Percentiles rank a stretch among this genome's conserved stretches.
phyloP scores from a whole-genome alignment of 2,797 vertebrate species.

The Masticophis lateralis region DNA sequence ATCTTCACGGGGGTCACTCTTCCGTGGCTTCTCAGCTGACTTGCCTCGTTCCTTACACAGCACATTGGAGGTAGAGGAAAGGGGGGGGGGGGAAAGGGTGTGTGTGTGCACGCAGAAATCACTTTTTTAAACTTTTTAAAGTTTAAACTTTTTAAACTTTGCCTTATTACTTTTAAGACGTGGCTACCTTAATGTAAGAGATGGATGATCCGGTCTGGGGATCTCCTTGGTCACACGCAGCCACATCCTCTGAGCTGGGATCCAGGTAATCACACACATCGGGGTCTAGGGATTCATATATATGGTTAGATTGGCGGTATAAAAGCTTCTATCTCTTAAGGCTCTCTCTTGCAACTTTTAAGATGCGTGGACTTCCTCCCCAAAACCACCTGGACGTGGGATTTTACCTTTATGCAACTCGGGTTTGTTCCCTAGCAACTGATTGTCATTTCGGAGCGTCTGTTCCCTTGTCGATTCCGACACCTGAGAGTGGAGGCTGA shows the following conservation, averaged over 20 bases:
- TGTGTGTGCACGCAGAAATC: background rate
- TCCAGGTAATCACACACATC: slow-evolving; percentile 94
- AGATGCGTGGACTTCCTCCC: background rate
- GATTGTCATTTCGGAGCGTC: slow-evolving; percentile 80
- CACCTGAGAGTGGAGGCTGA: slow-evolving; percentile 97
- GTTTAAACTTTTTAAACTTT: no score
- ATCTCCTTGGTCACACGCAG: slow-evolving; percentile 84
- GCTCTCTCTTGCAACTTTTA: background rate
- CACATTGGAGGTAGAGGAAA: background rate
- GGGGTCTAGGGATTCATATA: slow-evolving; percentile 72
- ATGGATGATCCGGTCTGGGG: slow-evolving; percentile 77
- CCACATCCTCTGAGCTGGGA: slow-evolving; percentile 83
- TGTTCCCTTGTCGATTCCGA: slow-evolving; percentile 88
- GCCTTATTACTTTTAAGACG: background rate
- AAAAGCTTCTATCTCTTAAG: background rate
- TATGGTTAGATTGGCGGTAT: background rate
- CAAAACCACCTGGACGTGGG: background rate
- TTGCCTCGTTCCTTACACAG: slow-evolving; percentile 85
- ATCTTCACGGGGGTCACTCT: slow-evolving; percentile 83
- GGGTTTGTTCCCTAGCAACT: slow-evolving; percentile 81
- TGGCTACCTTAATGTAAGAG: slow-evolving; percentile 92
- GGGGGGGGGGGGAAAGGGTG: fast-evolving
- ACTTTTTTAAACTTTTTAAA: background rate
- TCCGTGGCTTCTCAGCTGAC: slow-evolving; percentile 84
- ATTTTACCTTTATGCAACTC: slow-evolving; percentile 81